Percentiles rank a stretch among this genome's conserved stretches.
Conservation (phyloP, 2,113 vertebrate genomes). For the Cacatua alba region DNA sequence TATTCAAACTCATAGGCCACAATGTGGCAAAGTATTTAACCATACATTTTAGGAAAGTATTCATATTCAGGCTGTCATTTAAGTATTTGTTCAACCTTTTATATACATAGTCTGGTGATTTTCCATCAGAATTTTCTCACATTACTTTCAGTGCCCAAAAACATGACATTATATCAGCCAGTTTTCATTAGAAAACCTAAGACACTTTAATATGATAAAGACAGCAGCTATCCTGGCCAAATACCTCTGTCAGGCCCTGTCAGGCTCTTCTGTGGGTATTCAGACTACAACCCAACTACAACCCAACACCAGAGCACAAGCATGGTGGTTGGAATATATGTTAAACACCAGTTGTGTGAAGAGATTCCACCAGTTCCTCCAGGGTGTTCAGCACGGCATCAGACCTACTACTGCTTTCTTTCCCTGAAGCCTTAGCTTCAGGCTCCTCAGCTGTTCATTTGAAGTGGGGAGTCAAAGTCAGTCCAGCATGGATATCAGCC, state of each 20-base stretch:
- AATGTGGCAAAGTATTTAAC: background rate
- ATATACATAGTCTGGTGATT: background rate
- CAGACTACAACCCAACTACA: background rate
- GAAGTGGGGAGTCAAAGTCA: background rate
- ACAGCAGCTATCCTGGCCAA: background rate
- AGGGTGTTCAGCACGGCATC: background rate
- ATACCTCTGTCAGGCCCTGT: background rate
- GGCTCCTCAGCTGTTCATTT: background rate
- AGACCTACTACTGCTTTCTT: background rate
- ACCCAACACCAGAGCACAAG: background rate
- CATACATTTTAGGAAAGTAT: background rate
- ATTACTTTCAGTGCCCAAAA: background rate
- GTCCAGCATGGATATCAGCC: background rate
- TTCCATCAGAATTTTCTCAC: background rate
- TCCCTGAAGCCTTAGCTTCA: background rate
- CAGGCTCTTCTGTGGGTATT: background rate
- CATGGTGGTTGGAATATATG: background rate
- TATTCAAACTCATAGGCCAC: background rate
- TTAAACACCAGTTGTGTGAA: background rate
- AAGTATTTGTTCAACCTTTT: background rate
- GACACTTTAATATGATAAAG: background rate
- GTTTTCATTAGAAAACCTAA: background rate
- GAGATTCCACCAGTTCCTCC: background rate
- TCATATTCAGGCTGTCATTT: background rate
- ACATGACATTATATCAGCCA: background rate